phyloP scores from a whole-genome alignment of 2,113 vertebrate species.

The Tragelaphus imberbis region DNA sequence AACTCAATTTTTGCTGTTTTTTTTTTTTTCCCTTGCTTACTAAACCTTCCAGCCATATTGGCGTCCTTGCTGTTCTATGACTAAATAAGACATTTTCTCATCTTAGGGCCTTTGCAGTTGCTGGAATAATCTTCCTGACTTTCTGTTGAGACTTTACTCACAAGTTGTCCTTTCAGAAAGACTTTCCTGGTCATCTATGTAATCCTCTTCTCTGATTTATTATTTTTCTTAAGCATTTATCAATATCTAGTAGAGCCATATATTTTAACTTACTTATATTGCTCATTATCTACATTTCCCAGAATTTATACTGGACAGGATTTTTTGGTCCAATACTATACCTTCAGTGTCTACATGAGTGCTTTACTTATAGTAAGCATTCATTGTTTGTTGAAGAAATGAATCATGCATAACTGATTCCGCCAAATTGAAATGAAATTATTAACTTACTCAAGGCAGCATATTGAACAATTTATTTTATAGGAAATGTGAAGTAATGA shows the following conservation, averaged over 20 bases:
- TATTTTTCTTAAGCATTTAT: not conserved
- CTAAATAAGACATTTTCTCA: not conserved
- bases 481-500: not conserved
- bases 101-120: not conserved
- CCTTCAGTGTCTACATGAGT: not conserved
- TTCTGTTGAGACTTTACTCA: not conserved
- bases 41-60: not conserved
- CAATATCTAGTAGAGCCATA: not conserved
- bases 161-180: not conserved
- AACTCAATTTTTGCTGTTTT: not conserved
- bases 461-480: not conserved
- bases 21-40: not conserved
- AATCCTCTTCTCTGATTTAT: not conserved
- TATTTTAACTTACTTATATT: conserved; percentile 11
- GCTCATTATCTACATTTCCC: not conserved
- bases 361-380: not conserved
- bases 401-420: not conserved
- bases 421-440: conserved; percentile 6
- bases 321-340: not conserved
- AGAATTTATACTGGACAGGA: not conserved
- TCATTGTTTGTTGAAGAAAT: conserved; percentile 27
- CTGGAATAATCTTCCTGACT: not conserved
- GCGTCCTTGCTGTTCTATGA: not conserved
- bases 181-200: not conserved
- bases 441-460: not conserved